A percentile compares a stretch with the other conserved stretches of the same genome.
Evolutionary conservation across 2,797 vertebrate genomes (phyloP).

Genomic region (Anas georgica): DNA sequence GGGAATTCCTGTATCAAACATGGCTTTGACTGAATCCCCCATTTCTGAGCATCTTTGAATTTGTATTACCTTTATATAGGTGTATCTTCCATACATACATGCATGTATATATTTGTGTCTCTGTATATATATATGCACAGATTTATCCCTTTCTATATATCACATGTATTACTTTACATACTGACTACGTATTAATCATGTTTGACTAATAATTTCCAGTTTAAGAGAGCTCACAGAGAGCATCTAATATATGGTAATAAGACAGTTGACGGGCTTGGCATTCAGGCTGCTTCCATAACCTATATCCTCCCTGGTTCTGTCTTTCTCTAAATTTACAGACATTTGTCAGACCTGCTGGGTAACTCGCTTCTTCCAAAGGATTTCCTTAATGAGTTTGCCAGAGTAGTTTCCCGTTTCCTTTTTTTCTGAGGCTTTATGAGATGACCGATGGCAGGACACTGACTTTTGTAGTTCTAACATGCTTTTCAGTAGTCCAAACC

Average conservation of each 20-base stretch:
- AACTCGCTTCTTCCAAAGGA: background rate
- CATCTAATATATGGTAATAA: background rate
- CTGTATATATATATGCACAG: accelerated
- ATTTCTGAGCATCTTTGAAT: background rate
- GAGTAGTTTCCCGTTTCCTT: background rate
- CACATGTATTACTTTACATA: background rate
- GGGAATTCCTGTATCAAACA: background rate
- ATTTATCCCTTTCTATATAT: background rate
- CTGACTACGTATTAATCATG: background rate
- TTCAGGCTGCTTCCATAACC: background rate
- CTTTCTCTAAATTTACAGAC: background rate
- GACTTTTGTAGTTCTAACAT: background rate
- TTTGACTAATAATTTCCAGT: slow-evolving; percentile 3
- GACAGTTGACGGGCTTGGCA: background rate
- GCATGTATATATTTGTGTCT: background rate
- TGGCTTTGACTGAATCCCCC: background rate
- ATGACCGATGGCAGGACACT: background rate
- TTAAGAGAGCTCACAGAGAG: background rate
- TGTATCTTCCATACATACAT: background rate
- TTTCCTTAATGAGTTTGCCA: background rate
- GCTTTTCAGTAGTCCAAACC: background rate
- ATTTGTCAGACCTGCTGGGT: background rate
- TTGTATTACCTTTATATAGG: background rate
- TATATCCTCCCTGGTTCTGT: background rate
- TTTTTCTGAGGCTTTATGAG: background rate